phyloP scores from a whole-genome alignment of 2,113 vertebrate species.

The Alosa alosa region DNA sequence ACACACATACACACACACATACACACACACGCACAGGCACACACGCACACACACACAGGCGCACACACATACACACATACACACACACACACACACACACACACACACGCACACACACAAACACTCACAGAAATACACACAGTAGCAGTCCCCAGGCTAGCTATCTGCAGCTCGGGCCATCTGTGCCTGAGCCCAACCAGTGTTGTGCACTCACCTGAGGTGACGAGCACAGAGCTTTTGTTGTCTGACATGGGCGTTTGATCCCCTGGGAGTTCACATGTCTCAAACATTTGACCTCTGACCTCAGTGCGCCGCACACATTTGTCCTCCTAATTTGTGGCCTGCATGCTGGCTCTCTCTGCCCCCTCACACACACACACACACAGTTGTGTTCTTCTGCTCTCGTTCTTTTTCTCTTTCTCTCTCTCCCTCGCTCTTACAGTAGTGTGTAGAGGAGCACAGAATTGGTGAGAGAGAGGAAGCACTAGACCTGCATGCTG shows the following conservation, averaged over 20 bases:
- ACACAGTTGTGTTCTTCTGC: no score
- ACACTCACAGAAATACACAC: not conserved
- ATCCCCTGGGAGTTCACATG: conserved; percentile 28
- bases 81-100: not conserved
- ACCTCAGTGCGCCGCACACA: conserved; percentile 44
- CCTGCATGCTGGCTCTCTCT: no score
- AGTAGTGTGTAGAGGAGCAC: not conserved
- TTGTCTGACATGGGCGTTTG: not conserved
- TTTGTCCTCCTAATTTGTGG: conserved; percentile 44
- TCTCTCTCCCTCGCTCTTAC: not conserved
- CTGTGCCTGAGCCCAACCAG: conserved; percentile 22
- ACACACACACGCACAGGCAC: not conserved
- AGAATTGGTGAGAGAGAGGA: not conserved
- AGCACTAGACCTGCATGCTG: not conserved
- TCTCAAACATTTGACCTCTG: conserved; percentile 28
- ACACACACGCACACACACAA: not conserved
- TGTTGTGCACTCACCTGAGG: not conserved
- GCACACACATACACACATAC: not conserved
- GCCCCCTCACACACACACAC: not conserved
- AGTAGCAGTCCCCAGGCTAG: not conserved
- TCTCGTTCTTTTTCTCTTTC: not conserved
- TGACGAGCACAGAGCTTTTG: conserved; percentile 23
- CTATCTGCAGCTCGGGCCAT: conserved; percentile 13
- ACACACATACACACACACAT: not conserved
- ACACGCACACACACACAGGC: not conserved